A percentile compares a stretch with the other conserved stretches of the same genome.
These are phyloP conservation scores for Eueides isabella DNA, from an alignment of 1,140 invertebrate genomes.

Conservation along the genomic window DNA sequence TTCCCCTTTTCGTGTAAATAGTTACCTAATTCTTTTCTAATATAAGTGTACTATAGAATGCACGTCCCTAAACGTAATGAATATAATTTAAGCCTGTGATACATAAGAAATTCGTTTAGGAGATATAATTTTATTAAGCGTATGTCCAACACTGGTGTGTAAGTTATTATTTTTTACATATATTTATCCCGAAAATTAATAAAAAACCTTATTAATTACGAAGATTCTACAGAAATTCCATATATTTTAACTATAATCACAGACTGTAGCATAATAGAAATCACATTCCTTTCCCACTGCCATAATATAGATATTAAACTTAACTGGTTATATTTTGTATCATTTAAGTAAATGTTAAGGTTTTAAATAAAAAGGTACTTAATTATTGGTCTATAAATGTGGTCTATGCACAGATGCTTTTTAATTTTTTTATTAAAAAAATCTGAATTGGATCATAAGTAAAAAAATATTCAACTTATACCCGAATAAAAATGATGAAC, in stretches of 20 bases:
- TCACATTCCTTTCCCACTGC: conserved; percentile 41
- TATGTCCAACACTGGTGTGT: conserved; percentile 30
- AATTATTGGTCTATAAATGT: background rate
- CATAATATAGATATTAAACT: conserved; percentile 26
- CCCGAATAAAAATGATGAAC: too few relatives aligned
- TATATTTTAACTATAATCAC: conserved; percentile 17
- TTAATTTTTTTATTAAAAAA: too few relatives aligned
- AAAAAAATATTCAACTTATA: too few relatives aligned
- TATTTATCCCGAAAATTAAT: conserved; percentile 21
- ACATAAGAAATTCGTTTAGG: conserved; percentile 67
- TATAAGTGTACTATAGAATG: conserved; percentile 79
- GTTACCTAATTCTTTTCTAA: conserved; percentile 77
- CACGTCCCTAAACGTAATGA: conserved; percentile 76
- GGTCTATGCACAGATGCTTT: too few relatives aligned
- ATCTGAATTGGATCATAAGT: too few relatives aligned
- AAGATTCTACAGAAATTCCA: background rate
- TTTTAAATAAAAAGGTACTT: background rate
- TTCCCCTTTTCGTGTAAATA: conserved; percentile 81
- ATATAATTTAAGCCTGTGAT: conserved; percentile 81
- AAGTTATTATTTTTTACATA: conserved; percentile 15
- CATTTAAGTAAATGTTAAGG: conserved; percentile 20
- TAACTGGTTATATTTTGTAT: conserved; percentile 19
- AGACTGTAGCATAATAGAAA: conserved; percentile 33
- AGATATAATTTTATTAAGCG: conserved; percentile 42
- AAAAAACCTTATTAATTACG: background rate